Evolutionary conservation across 2,113 vertebrate genomes (phyloP), one percentile per base, ranked within the genome.

Genomic region (Upupa epops): DNA sequence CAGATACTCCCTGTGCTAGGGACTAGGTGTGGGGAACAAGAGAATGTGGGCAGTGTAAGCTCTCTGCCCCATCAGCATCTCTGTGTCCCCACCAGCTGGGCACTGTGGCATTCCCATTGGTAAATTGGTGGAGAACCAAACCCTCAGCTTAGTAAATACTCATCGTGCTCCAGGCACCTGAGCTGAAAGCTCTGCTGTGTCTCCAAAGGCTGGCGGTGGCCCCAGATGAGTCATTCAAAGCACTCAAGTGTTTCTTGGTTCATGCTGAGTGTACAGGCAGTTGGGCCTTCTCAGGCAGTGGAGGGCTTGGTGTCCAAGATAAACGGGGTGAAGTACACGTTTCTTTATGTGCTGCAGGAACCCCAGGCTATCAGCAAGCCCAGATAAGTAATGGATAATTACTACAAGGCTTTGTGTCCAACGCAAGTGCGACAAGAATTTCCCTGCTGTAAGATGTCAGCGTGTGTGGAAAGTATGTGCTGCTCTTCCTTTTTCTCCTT

Each of bases 361-460:
- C 58, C 65, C 49, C 36, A 46, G 45, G 40, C 77, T 90, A 90
- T 88, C 73, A 81, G 86, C 88, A 92, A 78, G 46, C 36, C 70
- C 73, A 88, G 86, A 86, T 93, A 94, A 91, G 26, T 78, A 82
- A 59, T 86, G 78, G 82, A 63, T 91, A 92, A 91, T 80, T 91
- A 68, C 61, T 92, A 46, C 37, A 72, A 84, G 66, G 52, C 55
- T 54, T 90, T 94, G 81, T 86, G 90, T 78, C 73, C 89, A 40
- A 26, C 66, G 88, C 61, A 70, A 83, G 58, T 92, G 92, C 14
- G 80, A 51, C 65, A 94, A 78, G 83, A 95, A 92, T 95, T 92
- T 73, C 58, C 58, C 49, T 28, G 42, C 9, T 46, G 58, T 88
- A 22, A 81, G 66, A 87, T 82, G 80, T 79, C 63, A 81, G 2